Conservation (phyloP, 2,113 vertebrate genomes). For the Oryctolagus cuniculus region mOryCun1.1 NC_091435.1:65813001-65813500, state of each 20-base stretch:
- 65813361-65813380: not conserved
- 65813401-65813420: not conserved
- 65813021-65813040: not conserved
- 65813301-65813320: not conserved
- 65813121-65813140: not conserved
- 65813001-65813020: not conserved
- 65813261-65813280: not conserved
- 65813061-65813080: not conserved
- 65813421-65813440: not conserved
- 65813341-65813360: slow-evolving; percentile 16
- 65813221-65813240: not conserved
- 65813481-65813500: not conserved
- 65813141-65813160: not conserved
- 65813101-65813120: not conserved
- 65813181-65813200: not conserved
- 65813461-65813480: not conserved
- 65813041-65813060: not conserved
- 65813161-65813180: not conserved
- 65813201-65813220: not conserved
- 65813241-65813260: not conserved
- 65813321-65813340: not conserved
- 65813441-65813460: not conserved
- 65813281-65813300: not conserved
- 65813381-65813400: not conserved
- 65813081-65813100: not conserved